A percentile compares a stretch with the other conserved stretches of the same genome.
Conservation (phyloP, 2,888 invertebrate species). For the Antheraea assamensis region DNA sequence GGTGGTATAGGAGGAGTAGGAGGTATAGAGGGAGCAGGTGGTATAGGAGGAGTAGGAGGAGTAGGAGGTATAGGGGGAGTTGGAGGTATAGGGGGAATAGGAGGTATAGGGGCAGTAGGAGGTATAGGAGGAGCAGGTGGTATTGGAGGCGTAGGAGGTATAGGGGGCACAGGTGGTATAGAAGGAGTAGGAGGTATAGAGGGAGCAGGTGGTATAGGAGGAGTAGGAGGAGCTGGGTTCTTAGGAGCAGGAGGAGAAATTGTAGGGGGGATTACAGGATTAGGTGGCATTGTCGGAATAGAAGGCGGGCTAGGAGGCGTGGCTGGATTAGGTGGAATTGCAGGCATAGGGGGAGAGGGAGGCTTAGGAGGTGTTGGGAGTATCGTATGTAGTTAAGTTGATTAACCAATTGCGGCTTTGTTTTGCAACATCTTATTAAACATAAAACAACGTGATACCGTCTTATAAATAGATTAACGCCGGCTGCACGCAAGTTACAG, state of each 20-base stretch:
- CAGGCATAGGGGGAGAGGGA: not conserved
- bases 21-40: conserved; percentile 19
- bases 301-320: conserved; percentile 15
- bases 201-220: not conserved
- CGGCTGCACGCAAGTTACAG: too few species aligned
- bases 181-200: conserved; percentile 9
- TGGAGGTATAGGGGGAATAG: conserved; percentile 26
- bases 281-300: conserved; percentile 2
- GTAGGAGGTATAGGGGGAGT: conserved; percentile 21
- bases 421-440: too few species aligned
- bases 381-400: too few species aligned
- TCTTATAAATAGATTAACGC: too few species aligned
- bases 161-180: not conserved
- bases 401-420: too few species aligned
- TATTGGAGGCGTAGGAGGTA: conserved; percentile 1
- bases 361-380: conserved; percentile 19
- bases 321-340: conserved; percentile 9
- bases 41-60: conserved; percentile 25
- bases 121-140: conserved; percentile 27
- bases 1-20: conserved; percentile 15
- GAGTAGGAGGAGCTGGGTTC: conserved; percentile 1
- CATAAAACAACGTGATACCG: too few species aligned
- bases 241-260: conserved; percentile 15
- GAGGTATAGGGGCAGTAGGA: conserved; percentile 29
- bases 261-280: conserved; percentile 6